Percentiles rank a stretch among this genome's conserved stretches.
Conservation (phyloP, 1,140 invertebrate genomes). For the Lethocerus indicus region DNA sequence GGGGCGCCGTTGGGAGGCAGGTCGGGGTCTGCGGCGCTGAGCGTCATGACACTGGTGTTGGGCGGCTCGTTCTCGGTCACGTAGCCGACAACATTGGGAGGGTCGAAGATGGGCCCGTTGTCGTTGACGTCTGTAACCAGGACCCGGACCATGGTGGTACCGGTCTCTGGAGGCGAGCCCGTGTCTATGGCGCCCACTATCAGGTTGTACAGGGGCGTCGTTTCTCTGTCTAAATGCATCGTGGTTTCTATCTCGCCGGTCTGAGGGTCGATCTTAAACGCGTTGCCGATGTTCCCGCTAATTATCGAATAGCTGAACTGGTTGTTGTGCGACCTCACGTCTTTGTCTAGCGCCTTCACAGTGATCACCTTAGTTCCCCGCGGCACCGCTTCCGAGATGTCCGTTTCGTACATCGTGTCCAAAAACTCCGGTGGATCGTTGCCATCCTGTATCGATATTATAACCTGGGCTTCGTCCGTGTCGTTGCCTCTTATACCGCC, state of each 20-base stretch:
- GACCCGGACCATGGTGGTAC: constrained; percentile 63
- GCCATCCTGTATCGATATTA: constrained; percentile 84
- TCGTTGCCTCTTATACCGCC: constrained; percentile 87
- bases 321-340: constrained; percentile 78
- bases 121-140: constrained; percentile 78
- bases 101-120: constrained; percentile 73
- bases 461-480: constrained; percentile 85
- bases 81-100: constrained; percentile 47
- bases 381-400: constrained; percentile 55
- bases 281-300: constrained; percentile 59
- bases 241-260: constrained; percentile 66
- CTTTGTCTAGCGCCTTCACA: constrained; percentile 79
- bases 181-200: constrained; percentile 83
- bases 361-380: constrained; percentile 54
- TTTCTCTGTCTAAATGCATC: constrained; percentile 64
- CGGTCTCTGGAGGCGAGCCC: constrained; percentile 71
- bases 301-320: constrained; percentile 85
- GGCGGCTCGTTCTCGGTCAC: constrained; percentile 78
- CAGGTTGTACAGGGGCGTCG: constrained; percentile 51
- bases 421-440: constrained; percentile 90
- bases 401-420: constrained; percentile 51
- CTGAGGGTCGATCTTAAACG: constrained; percentile 78
- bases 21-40: constrained; percentile 76
- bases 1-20: constrained; percentile 81
- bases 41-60: constrained; percentile 64